Conservation (phyloP, 64 coral and sea anemone species). For the Astreopora myriophthalma region DNA sequence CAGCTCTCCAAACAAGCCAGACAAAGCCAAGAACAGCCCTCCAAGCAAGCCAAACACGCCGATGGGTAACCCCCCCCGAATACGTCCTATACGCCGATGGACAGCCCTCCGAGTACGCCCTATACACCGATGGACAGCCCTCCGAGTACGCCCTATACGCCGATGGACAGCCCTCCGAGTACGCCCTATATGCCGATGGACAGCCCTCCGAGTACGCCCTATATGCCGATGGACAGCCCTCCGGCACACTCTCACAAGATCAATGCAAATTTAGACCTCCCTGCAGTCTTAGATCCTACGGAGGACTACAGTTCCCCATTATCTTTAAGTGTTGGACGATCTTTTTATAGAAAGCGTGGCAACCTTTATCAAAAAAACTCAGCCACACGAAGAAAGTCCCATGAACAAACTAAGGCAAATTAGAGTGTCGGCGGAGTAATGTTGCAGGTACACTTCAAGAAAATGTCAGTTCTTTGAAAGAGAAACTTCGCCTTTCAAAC, state of each 20-base stretch:
- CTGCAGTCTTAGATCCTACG: background rate
- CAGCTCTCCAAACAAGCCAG: background rate
- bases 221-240: background rate
- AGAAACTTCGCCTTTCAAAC: constrained; percentile 3
- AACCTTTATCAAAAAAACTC: constrained; percentile 17
- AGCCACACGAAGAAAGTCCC: background rate
- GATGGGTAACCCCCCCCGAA: background rate
- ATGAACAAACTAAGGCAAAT: background rate
- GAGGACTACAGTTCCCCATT: background rate
- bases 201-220: background rate
- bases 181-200: background rate
- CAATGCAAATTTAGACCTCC: background rate
- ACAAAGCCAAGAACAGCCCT: background rate
- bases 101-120: background rate
- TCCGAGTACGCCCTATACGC: background rate
- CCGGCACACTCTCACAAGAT: background rate
- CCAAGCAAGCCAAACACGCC: background rate
- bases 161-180: background rate
- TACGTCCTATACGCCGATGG: background rate
- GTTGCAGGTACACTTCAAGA: constrained; percentile 22
- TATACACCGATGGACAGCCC: background rate
- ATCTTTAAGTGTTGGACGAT: background rate
- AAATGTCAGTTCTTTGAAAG: background rate
- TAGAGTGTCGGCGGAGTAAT: background rate
- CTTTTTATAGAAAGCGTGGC: background rate